Base-by-base conservation (phyloP, 2,113 vertebrate genomes). In the Phocoena sinus region DNA sequence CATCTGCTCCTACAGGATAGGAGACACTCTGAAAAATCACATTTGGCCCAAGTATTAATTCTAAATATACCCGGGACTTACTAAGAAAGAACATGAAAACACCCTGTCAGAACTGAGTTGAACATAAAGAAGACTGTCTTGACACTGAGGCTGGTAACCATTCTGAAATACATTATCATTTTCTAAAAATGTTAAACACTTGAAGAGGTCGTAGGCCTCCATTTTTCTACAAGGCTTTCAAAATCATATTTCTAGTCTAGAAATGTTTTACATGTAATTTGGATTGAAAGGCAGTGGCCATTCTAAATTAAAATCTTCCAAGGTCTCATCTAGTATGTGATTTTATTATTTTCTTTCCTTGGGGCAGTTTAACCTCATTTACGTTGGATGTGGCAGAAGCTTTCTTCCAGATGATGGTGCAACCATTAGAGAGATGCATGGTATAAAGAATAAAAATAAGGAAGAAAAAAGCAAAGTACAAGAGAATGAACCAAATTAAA, bases 291-390 rank as follows among this genome's bases (percentile, higher is more conserved):
- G 62, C 33, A 91, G 44, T 88, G 76, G 25, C 12, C 60, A 68
- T 87, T 90, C 15, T 94, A 95, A 96, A 95, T 94, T 90, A 95
- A 38, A 70, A 77, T 91, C 65, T 92, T 93, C 38, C 56, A 94
- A 94, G 77, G 1, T 91, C 38, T 96, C 58, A 73, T 92, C 41
- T 88, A 44, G 31, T 79, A 74, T 28, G 74, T 91, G 28, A 80
- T 95, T 90, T 88, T 91, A 88, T 96, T 80, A 79, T 68, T 95
- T 84, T 94, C 28, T 95, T 85, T 96, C 77, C 71, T 50, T 96
- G 62, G 44, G 17, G 47, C 20, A 91, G 91, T 68, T 96, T 96
- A 95, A 87, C 87, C 76, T 96, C 41, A 94, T 96, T 97, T 96
- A 91, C 91, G 38, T 94, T 93, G 80, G 47, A 79, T 95, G 73